These are phyloP conservation scores for Anorthoa munda DNA, from an alignment of 2,888 invertebrate species.

Conservation along the genomic window DNA sequence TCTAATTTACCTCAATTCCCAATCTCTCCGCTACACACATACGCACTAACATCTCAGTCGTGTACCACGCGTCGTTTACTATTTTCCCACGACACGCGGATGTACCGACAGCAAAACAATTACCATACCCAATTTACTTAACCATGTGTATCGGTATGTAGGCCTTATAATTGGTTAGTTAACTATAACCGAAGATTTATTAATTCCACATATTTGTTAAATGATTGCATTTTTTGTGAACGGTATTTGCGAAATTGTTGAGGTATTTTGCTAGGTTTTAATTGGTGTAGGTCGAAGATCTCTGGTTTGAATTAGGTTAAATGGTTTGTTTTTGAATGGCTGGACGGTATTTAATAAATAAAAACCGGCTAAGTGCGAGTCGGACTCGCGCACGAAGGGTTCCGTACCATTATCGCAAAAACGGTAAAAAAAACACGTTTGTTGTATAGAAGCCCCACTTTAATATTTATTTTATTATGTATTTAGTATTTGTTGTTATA, in stretches of 20 bases:
- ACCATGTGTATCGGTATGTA: conserved; percentile 61
- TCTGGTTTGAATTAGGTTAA: conserved; percentile 16
- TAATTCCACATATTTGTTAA: conserved; percentile 28
- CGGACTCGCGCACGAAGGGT: too few relatives aligned
- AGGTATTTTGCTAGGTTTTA: conserved; percentile 5
- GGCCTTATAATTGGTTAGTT: conserved; percentile 55
- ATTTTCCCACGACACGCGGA: conserved; percentile 73
- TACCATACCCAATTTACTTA: conserved; percentile 57
- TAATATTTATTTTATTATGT: too few relatives aligned
- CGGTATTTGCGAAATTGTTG: conserved; percentile 37
- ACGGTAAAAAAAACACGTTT: too few relatives aligned
- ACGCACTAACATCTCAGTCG: conserved; percentile 61
- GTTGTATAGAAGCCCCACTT: too few relatives aligned
- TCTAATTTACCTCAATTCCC: not conserved
- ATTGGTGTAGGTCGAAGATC: conserved; percentile 12
- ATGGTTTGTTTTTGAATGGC: conserved; percentile 22
- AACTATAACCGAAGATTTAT: conserved; percentile 39
- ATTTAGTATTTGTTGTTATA: too few relatives aligned
- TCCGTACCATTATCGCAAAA: too few relatives aligned
- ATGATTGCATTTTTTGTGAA: conserved; percentile 28
- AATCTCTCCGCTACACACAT: conserved; percentile 23
- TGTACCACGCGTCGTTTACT: conserved; percentile 74
- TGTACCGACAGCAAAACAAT: conserved; percentile 69
- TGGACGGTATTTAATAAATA: not conserved
- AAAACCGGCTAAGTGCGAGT: too few relatives aligned